Percentiles rank a stretch among this genome's conserved stretches.
Conservation (phyloP, 2,888 invertebrate genomes). For the Ptychoptera contaminata region DNA sequence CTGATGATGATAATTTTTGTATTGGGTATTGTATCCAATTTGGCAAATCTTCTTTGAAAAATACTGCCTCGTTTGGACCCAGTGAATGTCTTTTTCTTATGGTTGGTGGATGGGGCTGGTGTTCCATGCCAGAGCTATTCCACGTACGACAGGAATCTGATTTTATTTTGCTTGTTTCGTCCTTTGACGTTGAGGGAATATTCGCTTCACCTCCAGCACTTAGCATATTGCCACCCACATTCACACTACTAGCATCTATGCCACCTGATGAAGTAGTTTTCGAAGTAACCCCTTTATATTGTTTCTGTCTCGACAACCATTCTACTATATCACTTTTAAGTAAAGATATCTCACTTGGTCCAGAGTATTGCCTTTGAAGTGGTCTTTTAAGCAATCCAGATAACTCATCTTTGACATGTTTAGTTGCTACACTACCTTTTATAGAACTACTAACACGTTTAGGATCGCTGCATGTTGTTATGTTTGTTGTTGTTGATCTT, state of each 20-base stretch:
- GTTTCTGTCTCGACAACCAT: slow-evolving; percentile 28
- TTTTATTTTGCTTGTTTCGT: background rate
- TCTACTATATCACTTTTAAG: slow-evolving; percentile 30
- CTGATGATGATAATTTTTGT: slow-evolving; percentile 24
- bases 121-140: background rate
- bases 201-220: background rate
- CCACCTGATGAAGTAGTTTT: background rate
- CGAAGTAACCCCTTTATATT: slow-evolving; percentile 1
- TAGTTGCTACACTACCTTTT: slow-evolving; percentile 13
- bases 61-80: slow-evolving; percentile 21
- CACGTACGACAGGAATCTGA: background rate
- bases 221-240: too few species aligned
- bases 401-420: slow-evolving; percentile 21
- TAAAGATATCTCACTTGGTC: slow-evolving; percentile 27
- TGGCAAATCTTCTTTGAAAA: slow-evolving; percentile 15
- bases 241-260: background rate
- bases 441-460: background rate
- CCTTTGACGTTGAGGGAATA: background rate
- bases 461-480: background rate
- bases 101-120: slow-evolving; percentile 16
- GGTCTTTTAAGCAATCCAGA: slow-evolving; percentile 29
- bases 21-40: slow-evolving; percentile 31
- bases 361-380: slow-evolving; percentile 28
- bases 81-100: slow-evolving; percentile 28
- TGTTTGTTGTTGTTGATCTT: background rate